These are phyloP conservation scores for Lycaon pictus DNA, from an alignment of 2,113 vertebrate species.

Conservation along the genomic window DNA sequence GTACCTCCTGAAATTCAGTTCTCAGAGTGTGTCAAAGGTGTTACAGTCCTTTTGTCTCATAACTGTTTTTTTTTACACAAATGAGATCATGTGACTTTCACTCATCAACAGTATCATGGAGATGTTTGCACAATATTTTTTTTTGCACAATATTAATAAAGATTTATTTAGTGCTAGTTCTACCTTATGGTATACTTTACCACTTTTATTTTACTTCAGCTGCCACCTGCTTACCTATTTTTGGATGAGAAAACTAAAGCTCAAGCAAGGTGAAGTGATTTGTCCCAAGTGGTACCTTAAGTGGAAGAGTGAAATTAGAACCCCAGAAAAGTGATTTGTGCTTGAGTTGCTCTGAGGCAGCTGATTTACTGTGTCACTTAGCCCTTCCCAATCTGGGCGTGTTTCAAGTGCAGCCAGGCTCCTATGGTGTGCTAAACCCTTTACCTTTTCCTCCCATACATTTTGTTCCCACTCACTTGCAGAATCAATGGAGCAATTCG, in stretches of 20 bases:
- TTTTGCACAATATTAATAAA: background rate
- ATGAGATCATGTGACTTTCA: background rate
- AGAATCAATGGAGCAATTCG: background rate
- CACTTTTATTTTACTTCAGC: background rate
- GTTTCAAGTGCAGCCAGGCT: background rate
- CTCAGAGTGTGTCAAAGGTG: background rate
- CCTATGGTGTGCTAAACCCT: accelerated
- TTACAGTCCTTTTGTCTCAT: background rate
- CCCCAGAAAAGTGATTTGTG: background rate
- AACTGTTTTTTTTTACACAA: background rate
- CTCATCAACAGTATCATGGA: background rate
- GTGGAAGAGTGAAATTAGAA: background rate
- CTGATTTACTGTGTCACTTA: background rate
- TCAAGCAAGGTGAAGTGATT: background rate
- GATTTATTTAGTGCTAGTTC: background rate
- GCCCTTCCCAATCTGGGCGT: background rate
- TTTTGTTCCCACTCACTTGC: background rate
- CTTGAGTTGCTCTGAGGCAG: background rate
- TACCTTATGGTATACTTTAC: background rate
- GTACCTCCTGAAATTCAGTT: background rate
- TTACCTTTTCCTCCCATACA: background rate
- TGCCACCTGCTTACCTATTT: background rate
- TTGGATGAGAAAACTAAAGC: background rate
- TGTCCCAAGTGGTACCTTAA: background rate
- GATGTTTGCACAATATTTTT: background rate